These are phyloP conservation scores for Ginglymostoma cirratum DNA, from an alignment of 2,113 vertebrate species.

Conservation along the genomic window DNA sequence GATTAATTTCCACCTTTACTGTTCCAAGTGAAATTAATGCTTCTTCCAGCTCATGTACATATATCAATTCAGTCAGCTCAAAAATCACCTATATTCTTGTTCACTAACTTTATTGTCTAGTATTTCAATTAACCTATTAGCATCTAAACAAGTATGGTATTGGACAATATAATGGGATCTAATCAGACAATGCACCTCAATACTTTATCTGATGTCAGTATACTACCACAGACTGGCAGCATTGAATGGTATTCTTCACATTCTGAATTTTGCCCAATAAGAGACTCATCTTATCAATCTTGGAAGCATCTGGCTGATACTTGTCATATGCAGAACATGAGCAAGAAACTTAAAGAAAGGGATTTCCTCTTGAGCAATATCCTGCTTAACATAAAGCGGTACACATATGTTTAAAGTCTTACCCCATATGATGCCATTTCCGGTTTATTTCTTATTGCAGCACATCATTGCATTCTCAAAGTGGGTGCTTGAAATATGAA, in stretches of 20 bases:
- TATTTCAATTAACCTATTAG: not conserved
- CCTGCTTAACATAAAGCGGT: too few species aligned
- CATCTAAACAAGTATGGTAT: not conserved
- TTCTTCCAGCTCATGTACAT: not conserved
- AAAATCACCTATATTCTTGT: not conserved
- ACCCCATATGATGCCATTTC: not conserved
- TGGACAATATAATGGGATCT: not conserved
- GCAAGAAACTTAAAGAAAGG: not conserved
- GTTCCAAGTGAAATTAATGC: not conserved
- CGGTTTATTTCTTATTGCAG: not conserved
- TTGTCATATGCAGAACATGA: slow-evolving; percentile 9
- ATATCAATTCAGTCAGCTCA: not conserved
- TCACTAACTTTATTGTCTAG: not conserved
- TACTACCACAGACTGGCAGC: not conserved
- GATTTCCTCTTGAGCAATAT: slow-evolving; percentile 22
- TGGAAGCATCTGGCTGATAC: not conserved
- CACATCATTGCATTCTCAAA: not conserved
- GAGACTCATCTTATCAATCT: not conserved
- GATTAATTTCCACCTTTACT: not conserved
- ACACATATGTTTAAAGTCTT: not conserved
- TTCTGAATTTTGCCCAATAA: not conserved
- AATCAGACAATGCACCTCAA: not conserved
- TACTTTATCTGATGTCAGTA: not conserved
- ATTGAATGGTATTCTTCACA: not conserved
- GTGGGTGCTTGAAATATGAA: not conserved